Percentiles rank a stretch among this genome's conserved stretches.
Conservation (phyloP, 1,140 invertebrate species). For the Lethrus apterus region DNA sequence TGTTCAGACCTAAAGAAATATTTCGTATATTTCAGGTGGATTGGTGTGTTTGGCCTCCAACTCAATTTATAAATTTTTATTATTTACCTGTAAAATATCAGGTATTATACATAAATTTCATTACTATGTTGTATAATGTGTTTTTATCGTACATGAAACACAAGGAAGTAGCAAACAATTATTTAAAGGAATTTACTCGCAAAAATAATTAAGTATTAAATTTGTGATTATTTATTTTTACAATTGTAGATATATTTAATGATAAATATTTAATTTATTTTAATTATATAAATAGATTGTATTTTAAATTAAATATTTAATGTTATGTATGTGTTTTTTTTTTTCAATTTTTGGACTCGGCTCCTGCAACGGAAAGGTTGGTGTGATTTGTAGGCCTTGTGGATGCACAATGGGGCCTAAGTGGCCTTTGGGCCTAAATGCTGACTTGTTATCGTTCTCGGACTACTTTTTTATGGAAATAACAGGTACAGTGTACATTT, state of each 20-base stretch:
- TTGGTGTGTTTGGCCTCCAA: constrained; percentile 74
- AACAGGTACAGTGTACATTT: too few relatives aligned
- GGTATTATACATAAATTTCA: constrained; percentile 69
- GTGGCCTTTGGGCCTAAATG: too few relatives aligned
- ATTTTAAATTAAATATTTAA: background rate
- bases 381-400: too few relatives aligned
- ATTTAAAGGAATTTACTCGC: constrained; percentile 1
- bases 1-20: background rate
- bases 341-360: too few relatives aligned
- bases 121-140: constrained; percentile 71
- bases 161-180: constrained; percentile 27
- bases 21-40: constrained; percentile 52
- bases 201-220: background rate
- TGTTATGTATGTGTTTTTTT: too few relatives aligned
- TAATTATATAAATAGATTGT: background rate
- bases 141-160: constrained; percentile 77
- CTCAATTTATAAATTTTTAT: constrained; percentile 73
- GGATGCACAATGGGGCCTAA: too few relatives aligned
- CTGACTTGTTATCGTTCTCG: too few relatives aligned
- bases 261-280: background rate
- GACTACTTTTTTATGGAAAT: too few relatives aligned
- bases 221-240: background rate
- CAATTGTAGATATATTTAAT: background rate
- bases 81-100: constrained; percentile 66
- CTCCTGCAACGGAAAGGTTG: too few relatives aligned